Evolutionary conservation across 2,888 invertebrate species (phyloP), one percentile per base, ranked within the genome.

Genomic region (Eristalis tenax): DNA sequence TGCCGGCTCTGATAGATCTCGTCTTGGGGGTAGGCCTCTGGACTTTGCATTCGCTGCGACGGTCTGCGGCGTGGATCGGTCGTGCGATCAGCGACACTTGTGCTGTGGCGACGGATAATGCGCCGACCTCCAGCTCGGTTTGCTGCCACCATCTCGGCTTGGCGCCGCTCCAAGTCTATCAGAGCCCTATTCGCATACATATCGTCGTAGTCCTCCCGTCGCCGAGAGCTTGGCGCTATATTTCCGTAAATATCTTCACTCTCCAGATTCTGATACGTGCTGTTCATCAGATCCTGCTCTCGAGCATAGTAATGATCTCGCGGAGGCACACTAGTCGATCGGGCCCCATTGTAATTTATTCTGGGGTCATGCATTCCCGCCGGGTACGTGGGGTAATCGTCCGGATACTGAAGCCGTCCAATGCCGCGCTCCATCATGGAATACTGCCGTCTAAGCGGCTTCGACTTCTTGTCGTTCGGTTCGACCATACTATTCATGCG

Each of bases 401-500:
- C 92, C 6, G 92, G 92, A 65, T 93, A 93, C 79, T 92, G 92
- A 4, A 93, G 92, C 0, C 92, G 89, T 43, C 91, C 92, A 26
- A 92, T 91, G 8, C 92, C 91, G 6, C 92, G 89, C 82, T 93
- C 93, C 88, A 93, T 90, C 93, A 93, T 92, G 15, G 93, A 93
- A 73, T 92, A 92, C 85, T 93, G 93, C 1, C 93, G 91, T 0
- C 92, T 89, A 11, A 93, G 74, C 10, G 91, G 90, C 59, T 91
- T 91, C 4, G 89, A 88, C n/a, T 92, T 90, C 59, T 92, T 91
- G 59, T 89, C 89, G 10, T 32, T 32, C 57, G 91, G 92, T 69
- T 93, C 93, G 40, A 91, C 91, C 92, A 93, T 92, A 83, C 93
- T 93, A 57, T 92, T 92, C 92, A 93, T 93, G 18, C 93, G 91